Evolutionary conservation across 1,140 invertebrate species (phyloP), one percentile per base, ranked within the genome.

Genomic region (Cydia splendana): DNA sequence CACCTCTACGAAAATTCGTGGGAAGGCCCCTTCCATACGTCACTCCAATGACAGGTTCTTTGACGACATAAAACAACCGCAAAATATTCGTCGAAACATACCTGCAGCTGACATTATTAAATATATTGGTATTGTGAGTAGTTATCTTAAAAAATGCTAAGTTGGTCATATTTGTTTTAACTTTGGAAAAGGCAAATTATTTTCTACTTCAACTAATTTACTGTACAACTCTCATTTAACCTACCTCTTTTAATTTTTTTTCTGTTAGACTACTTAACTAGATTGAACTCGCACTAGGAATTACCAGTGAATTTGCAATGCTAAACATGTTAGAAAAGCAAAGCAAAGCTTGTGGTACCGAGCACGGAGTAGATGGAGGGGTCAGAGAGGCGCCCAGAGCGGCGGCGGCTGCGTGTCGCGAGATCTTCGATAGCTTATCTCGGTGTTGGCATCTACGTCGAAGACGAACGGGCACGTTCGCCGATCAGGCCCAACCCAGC

Each of bases 401-500:
- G 67, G 67, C 28, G 67, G 67, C 34, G 67, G 67, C 67, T 45
- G 30, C 67, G 67, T 71, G 67, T 71, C 67, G 67, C 67, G 67
- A 71, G 67, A 71, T 71, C 67, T 18, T 18, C 30, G 67, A 71
- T 71, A 71, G 30, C 30, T 38, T 45, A 71, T 71, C 67, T 38
- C 34, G 67, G 67, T 38, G 67, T 71, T 38, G 65, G 67, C 67
- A 71, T 71, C 67, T 71, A 45, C 67, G 67, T 71, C 67, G 67
- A 71, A 71, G 67, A 71, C 34, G 67, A 71, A 71, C 67, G 67
- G 67, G 34, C 65, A 34, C 67, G 67, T 18, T 71, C 67, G 65
- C 34, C 57, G 57, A 62, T 20, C 20, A 62, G 20, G 57, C 57
- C 57, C 57, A 20, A n/a, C 20, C 57, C 57, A 62, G 20, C 57